These are phyloP conservation scores for Athene cunicularia DNA, from an alignment of 2,113 vertebrate genomes.

Conservation along the genomic window DNA sequence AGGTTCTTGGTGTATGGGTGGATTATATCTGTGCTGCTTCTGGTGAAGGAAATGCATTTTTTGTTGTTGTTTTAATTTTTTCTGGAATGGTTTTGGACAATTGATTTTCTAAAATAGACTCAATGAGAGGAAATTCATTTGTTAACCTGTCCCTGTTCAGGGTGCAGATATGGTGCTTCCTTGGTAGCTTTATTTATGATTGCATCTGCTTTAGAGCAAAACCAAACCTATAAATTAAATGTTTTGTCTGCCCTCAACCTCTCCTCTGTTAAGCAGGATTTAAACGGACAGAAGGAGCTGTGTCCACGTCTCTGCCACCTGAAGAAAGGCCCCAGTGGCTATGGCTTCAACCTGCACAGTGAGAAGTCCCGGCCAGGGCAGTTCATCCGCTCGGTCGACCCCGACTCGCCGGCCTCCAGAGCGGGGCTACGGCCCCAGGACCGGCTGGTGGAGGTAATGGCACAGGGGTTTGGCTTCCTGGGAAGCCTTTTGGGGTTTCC, in stretches of 20 bases:
- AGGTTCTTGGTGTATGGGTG: fast-evolving
- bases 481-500: background rate
- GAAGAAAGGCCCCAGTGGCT: constrained; percentile 83
- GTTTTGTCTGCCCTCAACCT: background rate
- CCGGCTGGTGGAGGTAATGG: constrained; percentile 86
- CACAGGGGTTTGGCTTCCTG: fast-evolving
- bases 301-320: constrained; percentile 89
- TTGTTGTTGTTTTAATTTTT: constrained; percentile 23
- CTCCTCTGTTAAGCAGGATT: constrained; percentile 48
- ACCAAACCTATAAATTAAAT: background rate
- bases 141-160: background rate
- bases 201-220: background rate
- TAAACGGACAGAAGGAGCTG: constrained; percentile 73
- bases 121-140: constrained; percentile 68
- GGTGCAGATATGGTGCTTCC: background rate
- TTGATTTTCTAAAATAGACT: constrained; percentile 58
- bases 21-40: background rate
- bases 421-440: constrained; percentile 87
- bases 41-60: constrained; percentile 36
- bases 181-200: background rate
- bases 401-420: constrained; percentile 80
- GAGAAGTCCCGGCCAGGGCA: constrained; percentile 87
- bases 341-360: constrained; percentile 94
- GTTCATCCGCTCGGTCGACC: constrained; percentile 91
- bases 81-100: constrained; percentile 41